A percentile compares a stretch with the other conserved stretches of the same genome.
phyloP scores from a whole-genome alignment of 2,888 invertebrate species.

The Coelopa pilipes region DNA sequence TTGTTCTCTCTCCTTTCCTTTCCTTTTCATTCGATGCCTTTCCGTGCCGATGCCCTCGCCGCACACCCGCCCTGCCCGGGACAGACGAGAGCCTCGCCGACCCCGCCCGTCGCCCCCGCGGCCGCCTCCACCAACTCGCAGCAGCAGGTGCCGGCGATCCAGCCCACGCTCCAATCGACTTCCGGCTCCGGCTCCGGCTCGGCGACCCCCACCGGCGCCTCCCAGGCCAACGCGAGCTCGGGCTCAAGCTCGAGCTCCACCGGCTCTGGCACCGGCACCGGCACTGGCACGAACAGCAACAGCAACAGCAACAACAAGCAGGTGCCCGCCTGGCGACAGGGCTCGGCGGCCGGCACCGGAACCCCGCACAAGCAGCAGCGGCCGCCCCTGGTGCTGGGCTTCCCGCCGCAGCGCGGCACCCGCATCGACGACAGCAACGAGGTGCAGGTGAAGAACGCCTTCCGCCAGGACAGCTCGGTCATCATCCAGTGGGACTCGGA shows the following conservation, averaged over 20 bases:
- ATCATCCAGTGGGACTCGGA: constrained; percentile 93
- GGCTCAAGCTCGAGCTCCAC: constrained; percentile 43
- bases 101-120: constrained; percentile 35
- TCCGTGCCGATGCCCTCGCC: too few relatives aligned
- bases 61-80: background rate
- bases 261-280: constrained; percentile 43
- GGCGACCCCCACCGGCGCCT: constrained; percentile 50
- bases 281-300: constrained; percentile 36
- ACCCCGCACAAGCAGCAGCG: constrained; percentile 69
- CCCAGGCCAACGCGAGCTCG: constrained; percentile 40
- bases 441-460: constrained; percentile 86
- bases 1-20: constrained; percentile 2
- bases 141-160: background rate
- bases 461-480: constrained; percentile 83
- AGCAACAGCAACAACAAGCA: constrained; percentile 51
- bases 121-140: constrained; percentile 29
- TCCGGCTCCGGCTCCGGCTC: constrained; percentile 52
- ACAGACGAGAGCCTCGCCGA: constrained; percentile 38
- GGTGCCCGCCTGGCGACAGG: constrained; percentile 61
- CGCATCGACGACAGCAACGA: constrained; percentile 78
- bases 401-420: constrained; percentile 74
- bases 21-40: too few relatives aligned
- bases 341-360: constrained; percentile 42
- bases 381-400: constrained; percentile 79
- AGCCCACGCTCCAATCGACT: constrained; percentile 43